These are phyloP conservation scores for Diaperis boleti DNA, from an alignment of 2,888 invertebrate species.

Conservation along the genomic window DNA sequence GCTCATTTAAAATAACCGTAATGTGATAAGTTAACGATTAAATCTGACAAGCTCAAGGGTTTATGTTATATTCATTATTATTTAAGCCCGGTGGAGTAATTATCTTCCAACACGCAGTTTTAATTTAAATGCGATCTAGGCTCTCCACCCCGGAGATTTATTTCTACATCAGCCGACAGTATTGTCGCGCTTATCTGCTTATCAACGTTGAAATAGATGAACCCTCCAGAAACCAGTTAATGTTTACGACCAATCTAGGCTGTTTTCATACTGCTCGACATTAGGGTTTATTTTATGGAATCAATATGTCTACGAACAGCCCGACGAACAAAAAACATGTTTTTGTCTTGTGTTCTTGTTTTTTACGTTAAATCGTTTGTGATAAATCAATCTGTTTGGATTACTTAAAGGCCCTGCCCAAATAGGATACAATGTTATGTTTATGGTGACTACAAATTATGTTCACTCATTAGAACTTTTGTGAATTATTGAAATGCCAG, in stretches of 20 bases:
- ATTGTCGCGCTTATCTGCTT: slow-evolving; percentile 21
- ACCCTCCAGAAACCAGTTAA: slow-evolving; percentile 15
- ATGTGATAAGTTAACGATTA: slow-evolving; percentile 39
- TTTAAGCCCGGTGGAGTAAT: slow-evolving; percentile 37
- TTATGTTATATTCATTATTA: slow-evolving; percentile 41
- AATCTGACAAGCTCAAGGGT: slow-evolving; percentile 34
- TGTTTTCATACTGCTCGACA: background rate
- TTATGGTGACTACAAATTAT: no score
- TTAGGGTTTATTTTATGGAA: background rate
- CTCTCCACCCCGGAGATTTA: slow-evolving; percentile 31
- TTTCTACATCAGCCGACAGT: slow-evolving; percentile 20
- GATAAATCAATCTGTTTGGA: no score
- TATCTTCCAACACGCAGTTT: slow-evolving; percentile 41
- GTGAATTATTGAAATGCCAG: no score
- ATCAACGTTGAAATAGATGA: slow-evolving; percentile 14
- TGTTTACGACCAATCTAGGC: slow-evolving; percentile 3
- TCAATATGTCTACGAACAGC: background rate
- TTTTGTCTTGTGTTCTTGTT: no score
- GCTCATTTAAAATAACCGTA: slow-evolving; percentile 36
- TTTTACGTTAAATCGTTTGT: no score
- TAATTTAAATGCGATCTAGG: slow-evolving; percentile 36
- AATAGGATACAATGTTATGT: no score
- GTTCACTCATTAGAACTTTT: no score
- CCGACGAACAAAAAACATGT: no score
- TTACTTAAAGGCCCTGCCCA: no score